Evolutionary conservation across 2,113 vertebrate genomes (phyloP), one percentile per base, ranked within the genome.

Genomic region (Xyrauchen texanus): DNA sequence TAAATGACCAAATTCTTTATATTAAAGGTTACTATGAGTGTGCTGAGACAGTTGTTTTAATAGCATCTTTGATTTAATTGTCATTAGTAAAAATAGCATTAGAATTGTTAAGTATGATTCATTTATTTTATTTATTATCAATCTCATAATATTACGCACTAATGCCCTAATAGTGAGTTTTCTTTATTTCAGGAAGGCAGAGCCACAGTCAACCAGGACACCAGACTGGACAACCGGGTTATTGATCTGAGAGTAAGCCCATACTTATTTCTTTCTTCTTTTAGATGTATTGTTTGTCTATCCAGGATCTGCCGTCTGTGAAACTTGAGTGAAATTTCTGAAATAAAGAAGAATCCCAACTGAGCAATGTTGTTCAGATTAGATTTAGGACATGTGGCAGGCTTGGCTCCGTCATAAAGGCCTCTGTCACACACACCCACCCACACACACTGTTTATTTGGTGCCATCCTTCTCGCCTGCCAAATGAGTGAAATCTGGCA

Each of bases 161-260:
- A 34, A 3, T 34, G 21, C 21, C 21, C 21, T 34, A 34, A 34
- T 34, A 34, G 21, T 34, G 21, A 34, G 21, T 34, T 34, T 84
- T 12, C 34, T 63, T 3, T 63, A 8, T 55, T 65, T 55, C 84
- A 99, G 98, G 97, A 99, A 90, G 96, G 96, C 90, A 95, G 98
- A 96, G 98, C 97, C 81, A 99, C 97, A 21, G 97, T 99, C 82
- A 99, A 98, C 88, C 97, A 99, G 84, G 98, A 99, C 94, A 99
- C 98, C 83, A 94, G 92, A 87, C 92, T 99, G 92, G 98, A 99
- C 93, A 99, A 99, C 93, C 92, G 98, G 90, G 94, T 99, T 84
- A 98, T 99, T 87, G 98, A 99, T 88, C 94, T 99, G 84, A 95
- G 98, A 94, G 98, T 99, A 94, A 93, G 95, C 68, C 68, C 34